Evolutionary conservation across 2,797 vertebrate species (phyloP), one percentile per base, ranked within the genome.

Genomic region (Enteromius anoplus): DNA sequence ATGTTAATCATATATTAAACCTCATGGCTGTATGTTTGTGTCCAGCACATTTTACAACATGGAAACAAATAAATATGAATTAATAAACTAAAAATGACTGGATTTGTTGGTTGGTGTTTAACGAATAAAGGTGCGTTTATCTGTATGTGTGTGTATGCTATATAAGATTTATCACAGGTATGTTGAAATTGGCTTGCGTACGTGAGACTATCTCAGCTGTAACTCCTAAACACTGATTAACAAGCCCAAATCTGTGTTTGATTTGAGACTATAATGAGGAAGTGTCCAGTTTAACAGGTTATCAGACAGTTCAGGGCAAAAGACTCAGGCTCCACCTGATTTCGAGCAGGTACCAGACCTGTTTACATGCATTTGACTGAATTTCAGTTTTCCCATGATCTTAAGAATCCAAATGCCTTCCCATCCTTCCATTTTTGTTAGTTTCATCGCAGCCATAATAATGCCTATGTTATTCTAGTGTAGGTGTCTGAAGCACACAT

Each of bases 141-240:
- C 34, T 51, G 78, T 55, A 14, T 55, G 17, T 26, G 11, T 60
- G 21, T 58, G 21, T 60, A 5, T 60, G 23, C 23, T 26, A 14
- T 2, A 5, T 14, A 14, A 4, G 11, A 26, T 26, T 37, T 12
- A 37, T 55, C 49, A 14, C 49, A n/a, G 3, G 1, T n/a, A 55
- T 73, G 9, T 2, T 10, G 8, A 37, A 66, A 37, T 73, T 86
- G 83, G 11, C 85, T 84, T 60, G 81, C 81, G 79, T 76, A 80
- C 82, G 86, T 85, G 86, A 89, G 86, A 84, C 68, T 84, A 88
- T 82, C 81, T 88, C 84, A 8, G 75, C 75, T 87, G 37, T 70
- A 45, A 77, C 2, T 34, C 45, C 37, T 53, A 10, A 37, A 42
- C 66, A 55, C n/a, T 26, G 49, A 66, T 69, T 58, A 58, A 70